phyloP scores from a whole-genome alignment of 2,113 vertebrate genomes.

The Thamnophis sirtalis region DNA sequence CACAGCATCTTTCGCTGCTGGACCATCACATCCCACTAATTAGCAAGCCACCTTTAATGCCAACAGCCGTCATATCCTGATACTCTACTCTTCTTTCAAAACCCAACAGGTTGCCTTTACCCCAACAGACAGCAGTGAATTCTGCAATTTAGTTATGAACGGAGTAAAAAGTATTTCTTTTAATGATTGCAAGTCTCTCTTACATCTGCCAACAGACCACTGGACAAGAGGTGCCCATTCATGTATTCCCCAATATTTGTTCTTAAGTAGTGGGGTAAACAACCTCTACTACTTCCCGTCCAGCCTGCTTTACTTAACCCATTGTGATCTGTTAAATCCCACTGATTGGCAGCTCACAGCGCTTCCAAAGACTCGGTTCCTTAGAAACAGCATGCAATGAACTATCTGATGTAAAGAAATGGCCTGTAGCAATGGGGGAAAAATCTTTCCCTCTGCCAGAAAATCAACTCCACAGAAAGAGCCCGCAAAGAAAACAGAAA shows the following conservation, averaged over 20 bases:
- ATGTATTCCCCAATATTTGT: background rate
- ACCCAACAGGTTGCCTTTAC: background rate
- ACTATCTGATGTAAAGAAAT: background rate
- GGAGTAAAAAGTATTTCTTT: background rate
- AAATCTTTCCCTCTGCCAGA: background rate
- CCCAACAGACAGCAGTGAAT: background rate
- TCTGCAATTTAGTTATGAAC: background rate
- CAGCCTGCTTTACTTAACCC: too few species aligned
- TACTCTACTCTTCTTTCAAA: background rate
- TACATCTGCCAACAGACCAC: background rate
- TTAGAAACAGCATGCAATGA: background rate
- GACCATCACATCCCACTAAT: background rate
- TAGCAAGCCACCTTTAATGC: background rate
- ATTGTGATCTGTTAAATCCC: background rate
- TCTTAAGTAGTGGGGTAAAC: background rate
- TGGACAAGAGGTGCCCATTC: background rate
- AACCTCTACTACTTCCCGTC: too few species aligned
- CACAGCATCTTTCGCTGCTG: background rate
- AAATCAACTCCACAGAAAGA: background rate
- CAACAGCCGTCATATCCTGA: background rate
- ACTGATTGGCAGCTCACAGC: background rate
- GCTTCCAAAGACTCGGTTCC: background rate
- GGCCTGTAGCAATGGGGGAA: background rate
- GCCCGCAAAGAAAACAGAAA: background rate
- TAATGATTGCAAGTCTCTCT: background rate